phyloP scores from a whole-genome alignment of 2,797 vertebrate genomes.

The Spinibarbus caldwelli region DNA sequence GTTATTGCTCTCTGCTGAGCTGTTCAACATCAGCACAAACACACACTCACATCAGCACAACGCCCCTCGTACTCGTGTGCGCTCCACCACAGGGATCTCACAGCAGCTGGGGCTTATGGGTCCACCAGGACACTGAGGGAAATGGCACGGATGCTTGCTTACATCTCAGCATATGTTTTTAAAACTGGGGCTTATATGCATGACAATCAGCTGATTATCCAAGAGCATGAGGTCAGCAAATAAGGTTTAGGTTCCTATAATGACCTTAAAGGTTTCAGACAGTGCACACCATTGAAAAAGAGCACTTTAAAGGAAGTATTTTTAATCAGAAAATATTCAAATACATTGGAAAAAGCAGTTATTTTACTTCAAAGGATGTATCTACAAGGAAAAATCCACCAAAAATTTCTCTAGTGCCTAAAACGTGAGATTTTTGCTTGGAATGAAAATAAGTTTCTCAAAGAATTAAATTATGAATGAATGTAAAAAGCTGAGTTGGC shows the following conservation, averaged over 20 bases:
- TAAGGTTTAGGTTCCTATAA: not conserved
- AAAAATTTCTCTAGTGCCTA: not conserved
- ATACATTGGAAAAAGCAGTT: not conserved
- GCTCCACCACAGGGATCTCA: not conserved
- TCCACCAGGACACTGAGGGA: slow-evolving; percentile 16
- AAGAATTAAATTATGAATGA: not conserved
- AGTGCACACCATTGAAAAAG: not conserved
- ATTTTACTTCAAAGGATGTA: not conserved
- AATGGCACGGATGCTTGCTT: not conserved
- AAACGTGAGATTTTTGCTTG: not conserved
- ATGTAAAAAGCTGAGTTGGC: not conserved
- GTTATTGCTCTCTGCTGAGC: slow-evolving; percentile 76
- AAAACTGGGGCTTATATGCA: not conserved
- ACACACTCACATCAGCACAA: slow-evolving; percentile 56
- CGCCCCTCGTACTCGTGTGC: slow-evolving; percentile 55
- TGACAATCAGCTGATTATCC: not conserved
- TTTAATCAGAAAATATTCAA: not conserved
- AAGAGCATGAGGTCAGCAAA: not conserved
- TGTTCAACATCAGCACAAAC: slow-evolving; percentile 67
- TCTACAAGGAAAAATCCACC: not conserved
- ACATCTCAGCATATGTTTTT: not conserved
- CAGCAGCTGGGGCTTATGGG: slow-evolving; percentile 15
- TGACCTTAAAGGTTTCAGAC: not conserved
- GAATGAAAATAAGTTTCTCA: not conserved
- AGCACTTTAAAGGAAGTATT: not conserved